Evolutionary conservation across 2,888 invertebrate species (phyloP), one percentile per base, ranked within the genome.

Genomic region (Dicyrtomina minuta): DNA sequence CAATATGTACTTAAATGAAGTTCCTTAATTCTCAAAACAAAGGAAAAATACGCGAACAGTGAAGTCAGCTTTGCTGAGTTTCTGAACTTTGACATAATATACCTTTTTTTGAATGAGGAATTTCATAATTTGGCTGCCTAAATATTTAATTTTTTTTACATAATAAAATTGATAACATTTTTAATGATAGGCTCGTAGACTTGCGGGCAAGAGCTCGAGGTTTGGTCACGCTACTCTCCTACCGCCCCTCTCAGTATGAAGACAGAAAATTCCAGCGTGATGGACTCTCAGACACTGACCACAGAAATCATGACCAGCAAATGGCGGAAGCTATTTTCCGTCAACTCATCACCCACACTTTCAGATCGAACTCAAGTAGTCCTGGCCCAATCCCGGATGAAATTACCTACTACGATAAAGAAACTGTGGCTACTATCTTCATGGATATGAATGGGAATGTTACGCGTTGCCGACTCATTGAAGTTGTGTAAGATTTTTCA

Each of bases 401-500:
- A 65, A 71, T 79, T n/a, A 88, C 91, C 74, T 92, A 91, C 82
- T 87, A 87, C 82, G 87, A 90, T 83, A 92, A 92, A 80, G 90
- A 90, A 82, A 91, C 92, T 1, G 88, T 93, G 53, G 92, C 91
- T 1, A 87, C 93, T 53, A 89, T 91, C 56, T 92, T 58, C 27
- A 74, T 73, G 15, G 73, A 75, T 61, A 39, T 33, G 2, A 66
- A 72, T 65, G 75, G 75, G 17, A 76, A 77, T 65, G 74, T 78
- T 0, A 71, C 74, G 0, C 70, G 73, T 80, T 92, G 92, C 81
- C 90, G 91, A 81, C 85, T 93, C 79, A 89, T 93, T 80, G 93
- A 93, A 86, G 90, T 91, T 77, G 88, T 89, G 93, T 93, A 83
- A 91, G 92, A 39, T 1, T n/a, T n/a, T n/a, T n/a, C n/a, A n/a